A percentile compares a stretch with the other conserved stretches of the same genome.
Evolutionary conservation across 1,140 invertebrate genomes (phyloP).

Genomic region (Saccostrea cuccullata): DNA sequence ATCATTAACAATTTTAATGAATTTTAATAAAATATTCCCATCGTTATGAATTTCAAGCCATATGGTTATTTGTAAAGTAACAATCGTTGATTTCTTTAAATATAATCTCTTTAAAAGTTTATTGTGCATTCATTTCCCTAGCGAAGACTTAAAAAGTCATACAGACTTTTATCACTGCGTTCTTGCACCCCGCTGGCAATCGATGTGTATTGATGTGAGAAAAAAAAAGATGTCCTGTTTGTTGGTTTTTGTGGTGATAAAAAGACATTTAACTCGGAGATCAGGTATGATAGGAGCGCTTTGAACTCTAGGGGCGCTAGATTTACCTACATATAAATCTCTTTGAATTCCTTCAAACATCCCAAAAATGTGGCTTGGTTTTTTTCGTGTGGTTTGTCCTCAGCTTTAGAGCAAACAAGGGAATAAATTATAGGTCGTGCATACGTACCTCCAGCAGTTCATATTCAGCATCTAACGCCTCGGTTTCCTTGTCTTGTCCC

Average conservation of each 20-base stretch:
- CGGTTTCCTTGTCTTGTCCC: conserved; percentile 40
- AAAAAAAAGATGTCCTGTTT: neutral
- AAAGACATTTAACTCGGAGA: conserved; percentile 28
- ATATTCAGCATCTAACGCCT: conserved; percentile 46
- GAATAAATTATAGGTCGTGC: neutral
- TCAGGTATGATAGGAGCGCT: neutral
- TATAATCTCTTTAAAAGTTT: no score
- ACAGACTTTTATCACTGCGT: neutral
- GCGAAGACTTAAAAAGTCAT: neutral
- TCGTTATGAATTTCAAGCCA: no score
- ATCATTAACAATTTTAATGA: no score
- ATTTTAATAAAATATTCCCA: no score
- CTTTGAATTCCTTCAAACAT: conserved; percentile 13
- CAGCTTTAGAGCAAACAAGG: neutral
- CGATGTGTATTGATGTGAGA: conserved; percentile 26
- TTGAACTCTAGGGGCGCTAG: neutral
- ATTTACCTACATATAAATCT: conserved; percentile 6
- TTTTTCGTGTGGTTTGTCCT: neutral
- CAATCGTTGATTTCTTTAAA: no score
- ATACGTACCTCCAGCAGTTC: conserved; percentile 52
- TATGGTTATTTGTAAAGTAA: no score
- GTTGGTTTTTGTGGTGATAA: conserved; percentile 17
- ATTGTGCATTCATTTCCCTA: neutral
- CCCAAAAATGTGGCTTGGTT: neutral
- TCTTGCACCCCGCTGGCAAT: neutral